Percentiles rank a stretch among this genome's conserved stretches.
phyloP scores from a whole-genome alignment of 2,888 invertebrate genomes.

The Balanococcus diminutus region DNA sequence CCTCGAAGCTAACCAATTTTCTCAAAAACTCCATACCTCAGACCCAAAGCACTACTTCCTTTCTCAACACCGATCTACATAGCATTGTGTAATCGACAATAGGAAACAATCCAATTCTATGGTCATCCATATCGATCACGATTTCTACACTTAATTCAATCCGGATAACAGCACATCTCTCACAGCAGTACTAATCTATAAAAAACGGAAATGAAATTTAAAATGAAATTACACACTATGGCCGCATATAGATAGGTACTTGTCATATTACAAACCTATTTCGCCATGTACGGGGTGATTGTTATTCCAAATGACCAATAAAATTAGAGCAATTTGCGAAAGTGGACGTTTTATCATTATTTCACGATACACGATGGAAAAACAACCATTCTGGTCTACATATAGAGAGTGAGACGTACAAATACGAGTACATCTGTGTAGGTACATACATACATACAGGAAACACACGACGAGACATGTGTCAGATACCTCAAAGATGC shows the following conservation, averaged over 20 bases:
- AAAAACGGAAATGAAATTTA: constrained; percentile 18
- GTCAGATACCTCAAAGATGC: neutral
- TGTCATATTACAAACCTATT: constrained; percentile 22
- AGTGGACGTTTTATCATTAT: neutral
- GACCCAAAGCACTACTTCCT: too few species aligned
- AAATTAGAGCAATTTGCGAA: constrained; percentile 13
- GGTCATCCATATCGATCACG: neutral
- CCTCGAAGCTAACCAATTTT: too few species aligned
- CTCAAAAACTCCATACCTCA: too few species aligned
- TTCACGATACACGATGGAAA: neutral
- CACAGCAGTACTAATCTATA: neutral
- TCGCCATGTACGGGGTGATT: neutral
- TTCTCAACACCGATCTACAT: too few species aligned
- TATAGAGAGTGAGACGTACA: neutral
- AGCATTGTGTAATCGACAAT: too few species aligned
- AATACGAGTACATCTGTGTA: neutral
- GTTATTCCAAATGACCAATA: neutral
- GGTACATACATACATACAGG: neutral
- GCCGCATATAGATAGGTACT: neutral
- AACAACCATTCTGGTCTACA: neutral
- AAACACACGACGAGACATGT: neutral
- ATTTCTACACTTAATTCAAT: neutral
- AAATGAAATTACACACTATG: neutral
- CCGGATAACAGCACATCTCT: neutral
- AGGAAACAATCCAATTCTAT: neutral